Evolutionary conservation across 2,888 invertebrate genomes (phyloP).

Genomic region (Nemotelus nigrinus): DNA sequence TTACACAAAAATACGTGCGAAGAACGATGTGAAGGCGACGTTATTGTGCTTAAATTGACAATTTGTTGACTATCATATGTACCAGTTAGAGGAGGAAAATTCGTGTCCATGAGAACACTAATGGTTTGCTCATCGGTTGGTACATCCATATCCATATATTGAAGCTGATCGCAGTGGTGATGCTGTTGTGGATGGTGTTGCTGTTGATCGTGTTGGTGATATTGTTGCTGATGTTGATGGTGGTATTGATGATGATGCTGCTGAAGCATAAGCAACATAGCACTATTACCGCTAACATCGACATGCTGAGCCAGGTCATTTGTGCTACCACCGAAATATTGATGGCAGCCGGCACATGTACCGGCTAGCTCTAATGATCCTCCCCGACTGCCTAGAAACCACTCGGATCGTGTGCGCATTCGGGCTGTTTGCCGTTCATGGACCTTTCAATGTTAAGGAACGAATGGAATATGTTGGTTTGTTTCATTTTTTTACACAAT

Average conservation of each 20-base stretch:
- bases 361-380: conserved; percentile 58
- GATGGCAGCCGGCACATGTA: conserved; percentile 58
- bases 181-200: conserved; percentile 41
- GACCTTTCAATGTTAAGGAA: conserved; percentile 69
- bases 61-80: conserved; percentile 53
- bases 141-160: conserved; percentile 52
- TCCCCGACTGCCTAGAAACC: conserved; percentile 77
- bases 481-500: conserved; percentile 13
- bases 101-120: conserved; percentile 60
- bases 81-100: conserved; percentile 60
- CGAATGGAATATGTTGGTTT: conserved; percentile 22
- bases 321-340: conserved; percentile 54
- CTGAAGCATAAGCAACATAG: conserved; percentile 54
- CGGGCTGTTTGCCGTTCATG: conserved; percentile 96
- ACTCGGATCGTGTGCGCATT: conserved; percentile 96
- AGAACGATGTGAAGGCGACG: conserved; percentile 36
- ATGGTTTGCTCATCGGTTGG: conserved; percentile 48
- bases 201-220: conserved; percentile 12
- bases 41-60: conserved; percentile 16
- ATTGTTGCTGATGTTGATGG: conserved; percentile 37
- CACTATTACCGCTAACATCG: conserved; percentile 46
- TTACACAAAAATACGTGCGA: conserved; percentile 49
- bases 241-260: conserved; percentile 47
- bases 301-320: conserved; percentile 54
- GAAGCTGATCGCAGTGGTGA: conserved; percentile 48